A percentile compares a stretch with the other conserved stretches of the same genome.
These are phyloP conservation scores for Sphaeridia pumilis DNA, from an alignment of 2,888 invertebrate genomes.

Conservation along the genomic window DNA sequence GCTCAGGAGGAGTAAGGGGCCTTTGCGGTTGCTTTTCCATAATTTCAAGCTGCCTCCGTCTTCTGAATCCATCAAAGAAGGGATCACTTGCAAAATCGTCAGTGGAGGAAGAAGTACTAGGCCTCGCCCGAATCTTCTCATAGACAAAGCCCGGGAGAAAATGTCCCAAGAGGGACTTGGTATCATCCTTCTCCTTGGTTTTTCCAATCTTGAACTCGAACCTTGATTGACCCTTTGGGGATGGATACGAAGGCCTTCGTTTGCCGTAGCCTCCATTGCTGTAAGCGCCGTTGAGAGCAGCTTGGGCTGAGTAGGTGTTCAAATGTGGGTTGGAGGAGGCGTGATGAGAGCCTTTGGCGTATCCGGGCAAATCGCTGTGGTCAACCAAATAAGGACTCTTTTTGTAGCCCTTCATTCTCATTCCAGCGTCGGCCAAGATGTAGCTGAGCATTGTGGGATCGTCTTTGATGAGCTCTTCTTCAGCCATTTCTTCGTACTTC, in stretches of 20 bases:
- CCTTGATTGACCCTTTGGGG: background rate
- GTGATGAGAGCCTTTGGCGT: background rate
- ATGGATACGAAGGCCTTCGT: background rate
- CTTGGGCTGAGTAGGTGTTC: conserved; percentile 3
- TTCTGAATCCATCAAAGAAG: conserved; percentile 27
- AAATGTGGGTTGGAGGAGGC: background rate
- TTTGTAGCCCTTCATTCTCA: conserved; percentile 4
- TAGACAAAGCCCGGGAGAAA: conserved; percentile 8
- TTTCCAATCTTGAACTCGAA: background rate
- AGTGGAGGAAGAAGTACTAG: background rate
- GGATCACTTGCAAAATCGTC: conserved; percentile 27
- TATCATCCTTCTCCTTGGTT: background rate
- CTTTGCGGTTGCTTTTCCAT: conserved; percentile 6
- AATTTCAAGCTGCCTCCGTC: conserved; percentile 8
- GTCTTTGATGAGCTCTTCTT: conserved; percentile 25
- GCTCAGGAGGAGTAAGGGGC: too few species aligned
- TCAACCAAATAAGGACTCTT: background rate
- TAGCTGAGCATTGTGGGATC: conserved; percentile 22
- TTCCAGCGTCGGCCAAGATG: conserved; percentile 9
- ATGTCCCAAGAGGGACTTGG: background rate
- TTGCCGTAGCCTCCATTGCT: background rate
- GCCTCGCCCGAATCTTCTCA: background rate
- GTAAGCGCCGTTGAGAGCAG: background rate
- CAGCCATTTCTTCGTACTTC: conserved; percentile 12
- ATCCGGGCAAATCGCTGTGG: conserved; percentile 5